Percentiles rank a stretch among this genome's conserved stretches.
Evolutionary conservation across 2,888 invertebrate species (phyloP).

Genomic region (Caenorhabditis sp.): DNA sequence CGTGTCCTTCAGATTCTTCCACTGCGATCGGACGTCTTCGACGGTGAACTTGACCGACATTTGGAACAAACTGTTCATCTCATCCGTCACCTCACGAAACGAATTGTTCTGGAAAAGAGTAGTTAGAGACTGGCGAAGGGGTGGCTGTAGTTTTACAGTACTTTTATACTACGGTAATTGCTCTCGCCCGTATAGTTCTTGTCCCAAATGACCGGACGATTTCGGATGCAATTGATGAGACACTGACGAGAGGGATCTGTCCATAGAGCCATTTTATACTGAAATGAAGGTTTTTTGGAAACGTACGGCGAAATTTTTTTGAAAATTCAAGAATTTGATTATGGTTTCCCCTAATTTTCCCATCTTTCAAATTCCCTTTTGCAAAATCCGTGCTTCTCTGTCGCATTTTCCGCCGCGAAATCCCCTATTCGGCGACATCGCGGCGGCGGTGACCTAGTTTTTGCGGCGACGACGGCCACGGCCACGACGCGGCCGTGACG

Average conservation of each 20-base stretch:
- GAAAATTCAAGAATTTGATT: background rate
- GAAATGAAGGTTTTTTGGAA: background rate
- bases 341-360: background rate
- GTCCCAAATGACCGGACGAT: slow-evolving; percentile 47
- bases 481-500: background rate
- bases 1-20: slow-evolving; percentile 72
- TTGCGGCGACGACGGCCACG: slow-evolving; percentile 14
- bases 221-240: slow-evolving; percentile 58
- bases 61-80: slow-evolving; percentile 26
- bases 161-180: slow-evolving; percentile 36
- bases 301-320: too few relatives aligned
- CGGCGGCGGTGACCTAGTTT: slow-evolving; percentile 1
- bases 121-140: background rate
- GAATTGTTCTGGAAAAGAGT: slow-evolving; percentile 11
- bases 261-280: slow-evolving; percentile 65
- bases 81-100: slow-evolving; percentile 25
- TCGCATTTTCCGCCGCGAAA: background rate
- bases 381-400: too few relatives aligned
- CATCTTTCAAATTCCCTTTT: background rate
- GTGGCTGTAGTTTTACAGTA: background rate
- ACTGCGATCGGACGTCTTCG: slow-evolving; percentile 68
- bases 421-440: too few relatives aligned
- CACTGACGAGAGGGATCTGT: slow-evolving; percentile 65
- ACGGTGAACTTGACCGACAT: slow-evolving; percentile 38
- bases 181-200: slow-evolving; percentile 27